Conservation (phyloP, 2,113 vertebrate species). For the Psilopogon haemacephalus region DNA sequence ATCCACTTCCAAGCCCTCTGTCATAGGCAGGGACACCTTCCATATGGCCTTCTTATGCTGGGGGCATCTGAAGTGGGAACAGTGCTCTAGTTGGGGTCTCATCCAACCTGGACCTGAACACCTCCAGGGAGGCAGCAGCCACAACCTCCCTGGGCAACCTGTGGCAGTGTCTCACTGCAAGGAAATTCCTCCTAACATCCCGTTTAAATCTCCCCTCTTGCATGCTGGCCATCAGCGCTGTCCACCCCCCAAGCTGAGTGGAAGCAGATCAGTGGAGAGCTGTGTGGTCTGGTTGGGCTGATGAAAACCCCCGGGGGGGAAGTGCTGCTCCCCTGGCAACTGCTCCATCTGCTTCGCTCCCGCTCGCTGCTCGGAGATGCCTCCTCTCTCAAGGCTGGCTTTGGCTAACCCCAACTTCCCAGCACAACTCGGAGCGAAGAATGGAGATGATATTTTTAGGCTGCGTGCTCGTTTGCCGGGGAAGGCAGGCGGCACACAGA, state of each 20-base stretch:
- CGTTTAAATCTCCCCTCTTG: no score
- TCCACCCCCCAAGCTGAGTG: accelerated
- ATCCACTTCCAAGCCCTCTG: no score
- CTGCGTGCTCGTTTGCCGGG: conserved; percentile 26
- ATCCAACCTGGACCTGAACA: no score
- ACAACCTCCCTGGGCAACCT: no score
- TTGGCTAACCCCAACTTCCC: conserved; percentile 24
- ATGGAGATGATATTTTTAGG: conserved; percentile 61
- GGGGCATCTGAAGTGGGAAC: no score
- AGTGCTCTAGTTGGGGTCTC: no score
- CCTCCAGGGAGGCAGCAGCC: no score
- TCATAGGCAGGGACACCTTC: no score
- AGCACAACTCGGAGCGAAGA: conserved; percentile 13
- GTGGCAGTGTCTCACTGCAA: no score
- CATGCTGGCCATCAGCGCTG: accelerated
- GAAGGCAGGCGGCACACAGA: background rate
- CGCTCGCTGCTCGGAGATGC: background rate
- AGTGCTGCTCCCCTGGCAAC: background rate
- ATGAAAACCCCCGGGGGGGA: background rate
- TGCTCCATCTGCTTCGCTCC: background rate
- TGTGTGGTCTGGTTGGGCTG: background rate
- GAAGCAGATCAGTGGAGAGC: accelerated
- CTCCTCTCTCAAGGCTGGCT: background rate
- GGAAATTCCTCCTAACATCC: no score
- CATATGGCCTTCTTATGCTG: no score